Base-by-base conservation (phyloP, 2,888 invertebrate genomes). In the Plebejus argus region DNA sequence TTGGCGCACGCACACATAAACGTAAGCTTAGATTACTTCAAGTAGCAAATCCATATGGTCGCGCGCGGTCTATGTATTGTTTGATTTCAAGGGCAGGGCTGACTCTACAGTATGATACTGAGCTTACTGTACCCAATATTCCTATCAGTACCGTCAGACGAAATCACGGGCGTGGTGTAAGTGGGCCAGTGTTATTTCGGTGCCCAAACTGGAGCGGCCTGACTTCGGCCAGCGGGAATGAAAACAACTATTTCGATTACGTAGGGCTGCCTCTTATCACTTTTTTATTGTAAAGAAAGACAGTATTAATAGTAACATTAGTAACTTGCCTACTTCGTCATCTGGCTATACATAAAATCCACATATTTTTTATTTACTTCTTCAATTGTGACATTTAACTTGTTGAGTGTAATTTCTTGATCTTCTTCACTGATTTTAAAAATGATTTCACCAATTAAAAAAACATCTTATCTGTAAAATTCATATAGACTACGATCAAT, bases 131-230 rank as follows among this genome's bases (percentile, higher is more conserved):
- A 61, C 61, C 1, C 20, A 61, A 61, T 61, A 23, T 20, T 23
- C 58, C 1, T n/a, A 20, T 61, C 23, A 61, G 80, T 78, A 81
- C 77, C 78, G 79, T 39, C 74, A 76, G 80, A 77, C 80, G 82
- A 82, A 82, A 82, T 80, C 78, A 78, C 70, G 77, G 77, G 78
- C 79, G 81, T 81, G 80, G 78, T 79, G 84, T 86, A 93, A 89
- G 86, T 92, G 88, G 92, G 89, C 87, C 92, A 89, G 85, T 82
- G 86, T 90, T 93, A 94, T 94, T 93, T 93, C 86, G 87, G 91
- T 88, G 85, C 85, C 86, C 86, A 88, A 94, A 92, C 90, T 92
- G 87, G 91, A 89, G 86, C 92, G 88, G 86, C 88, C 88, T 88
- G 84, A 89, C 85, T 85, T 85, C 84, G 82, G 83, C 72, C 61